Evolutionary conservation across 2,797 vertebrate genomes (phyloP), one percentile per base, ranked within the genome.

Genomic region (Melanogrammus aeglefinus): DNA sequence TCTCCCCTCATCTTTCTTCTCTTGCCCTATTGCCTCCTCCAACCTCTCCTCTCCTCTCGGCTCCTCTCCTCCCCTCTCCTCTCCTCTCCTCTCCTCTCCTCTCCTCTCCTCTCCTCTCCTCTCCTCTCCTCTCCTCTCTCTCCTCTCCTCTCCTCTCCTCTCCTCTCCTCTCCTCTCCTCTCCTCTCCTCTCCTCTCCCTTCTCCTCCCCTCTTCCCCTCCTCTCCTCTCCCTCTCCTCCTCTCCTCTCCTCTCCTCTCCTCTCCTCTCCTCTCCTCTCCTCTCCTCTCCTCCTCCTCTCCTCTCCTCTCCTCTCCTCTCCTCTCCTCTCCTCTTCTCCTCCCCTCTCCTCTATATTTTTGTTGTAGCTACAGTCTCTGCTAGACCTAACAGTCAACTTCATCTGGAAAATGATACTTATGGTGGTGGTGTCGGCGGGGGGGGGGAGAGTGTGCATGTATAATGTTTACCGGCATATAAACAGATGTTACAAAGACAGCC

Each of bases 321-420:
- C 51, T 13, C 31, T 31, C 76, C 73, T 31, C 75, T 2, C 2
- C 31, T 69, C 86, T 41, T 66, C 44, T 63, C 44, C 47, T 24
- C 12, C 33, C 79, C 72, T 88, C 80, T 79, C 77, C 41, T 44
- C 41, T 44, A 10, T 14, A 44, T 38, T 12, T 14, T 51, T 51
- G 47, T 16, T 51, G 47, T 9, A 18, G 84, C 75, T 75, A 77
- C 80, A 84, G 78, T 82, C 47, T 5, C 16, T 51, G 47, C 16
- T 51, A 24, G 63, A 69, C 7, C 6, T 47, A 86, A 84, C 47
- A 51, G 47, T 18, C 47, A 16, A 51, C 47, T 18, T 51, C 87
- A 91, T 92, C 89, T 94, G 91, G 92, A 92, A 93, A 91, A 92
- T 63, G 73, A 80, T 81, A 89, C 82, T 72, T 79, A 72, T 77